Conservation (phyloP, 2,888 invertebrate species). For the Meganola albula region DNA sequence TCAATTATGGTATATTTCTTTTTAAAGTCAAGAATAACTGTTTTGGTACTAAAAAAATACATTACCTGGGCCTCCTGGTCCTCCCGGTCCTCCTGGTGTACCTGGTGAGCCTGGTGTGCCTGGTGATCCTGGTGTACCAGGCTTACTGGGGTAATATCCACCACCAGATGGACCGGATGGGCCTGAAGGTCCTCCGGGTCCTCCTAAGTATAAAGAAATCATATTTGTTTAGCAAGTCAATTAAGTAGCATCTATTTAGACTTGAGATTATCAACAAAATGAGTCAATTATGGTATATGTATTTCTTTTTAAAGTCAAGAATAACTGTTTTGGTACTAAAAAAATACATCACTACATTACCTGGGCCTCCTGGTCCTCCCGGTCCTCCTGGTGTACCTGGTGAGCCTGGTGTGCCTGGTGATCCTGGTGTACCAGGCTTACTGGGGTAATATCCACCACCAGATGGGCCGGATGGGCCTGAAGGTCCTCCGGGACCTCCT, state of each 20-base stretch:
- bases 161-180: conserved; percentile 3
- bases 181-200: conserved; percentile 2
- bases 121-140: conserved; percentile 15
- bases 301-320: too few relatives aligned
- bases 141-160: conserved; percentile 11
- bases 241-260: too few relatives aligned
- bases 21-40: too few relatives aligned
- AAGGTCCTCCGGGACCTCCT: too few relatives aligned
- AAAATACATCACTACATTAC: too few relatives aligned
- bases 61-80: conserved; percentile 19
- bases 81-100: conserved; percentile 19
- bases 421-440: conserved; percentile 19
- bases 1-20: too few relatives aligned
- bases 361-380: conserved; percentile 6
- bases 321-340: too few relatives aligned
- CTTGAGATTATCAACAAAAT: too few relatives aligned
- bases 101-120: conserved; percentile 21
- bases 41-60: too few relatives aligned
- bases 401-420: conserved; percentile 56
- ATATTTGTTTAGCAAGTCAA: too few relatives aligned
- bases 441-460: conserved; percentile 18
- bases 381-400: conserved; percentile 15
- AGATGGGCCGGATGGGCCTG: conserved; percentile 20
- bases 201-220: too few relatives aligned
- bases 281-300: too few relatives aligned